Percentiles rank a stretch among this genome's conserved stretches.
Evolutionary conservation across 2,888 invertebrate genomes (phyloP).

Genomic region (Campopleginae sp.): DNA sequence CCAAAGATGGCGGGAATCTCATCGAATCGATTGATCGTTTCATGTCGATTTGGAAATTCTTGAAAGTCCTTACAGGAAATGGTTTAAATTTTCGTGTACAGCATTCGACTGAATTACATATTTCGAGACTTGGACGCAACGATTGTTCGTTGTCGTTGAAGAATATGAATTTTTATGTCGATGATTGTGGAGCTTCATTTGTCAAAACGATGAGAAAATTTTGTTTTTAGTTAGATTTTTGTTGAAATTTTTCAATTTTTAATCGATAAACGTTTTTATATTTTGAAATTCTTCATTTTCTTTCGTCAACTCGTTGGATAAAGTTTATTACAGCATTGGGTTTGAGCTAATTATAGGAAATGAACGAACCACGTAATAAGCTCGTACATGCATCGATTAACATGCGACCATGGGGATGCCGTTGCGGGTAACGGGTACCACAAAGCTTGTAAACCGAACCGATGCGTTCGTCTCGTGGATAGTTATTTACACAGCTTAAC

Average conservation of each 20-base stretch:
- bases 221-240: no score
- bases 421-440: constrained; percentile 35
- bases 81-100: constrained; percentile 41
- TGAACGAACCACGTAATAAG: constrained; percentile 47
- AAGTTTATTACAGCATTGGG: constrained; percentile 7
- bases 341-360: constrained; percentile 35
- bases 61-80: constrained; percentile 40
- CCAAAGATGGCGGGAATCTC: constrained; percentile 21
- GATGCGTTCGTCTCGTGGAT: constrained; percentile 13
- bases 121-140: constrained; percentile 43
- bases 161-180: not conserved
- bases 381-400: constrained; percentile 49
- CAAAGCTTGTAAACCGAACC: constrained; percentile 37
- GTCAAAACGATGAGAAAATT: not conserved
- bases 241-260: no score
- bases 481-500: constrained; percentile 44
- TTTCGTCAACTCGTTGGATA: not conserved
- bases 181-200: not conserved
- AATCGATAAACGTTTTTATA: no score
- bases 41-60: constrained; percentile 43
- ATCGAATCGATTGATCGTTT: constrained; percentile 47
- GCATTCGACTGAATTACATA: constrained; percentile 45
- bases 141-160: not conserved
- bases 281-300: not conserved
- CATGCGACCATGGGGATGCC: constrained; percentile 33